Percentiles rank a stretch among this genome's conserved stretches.
phyloP scores from a whole-genome alignment of 2,113 vertebrate genomes.

The Tympanuchus pallidicinctus region DNA sequence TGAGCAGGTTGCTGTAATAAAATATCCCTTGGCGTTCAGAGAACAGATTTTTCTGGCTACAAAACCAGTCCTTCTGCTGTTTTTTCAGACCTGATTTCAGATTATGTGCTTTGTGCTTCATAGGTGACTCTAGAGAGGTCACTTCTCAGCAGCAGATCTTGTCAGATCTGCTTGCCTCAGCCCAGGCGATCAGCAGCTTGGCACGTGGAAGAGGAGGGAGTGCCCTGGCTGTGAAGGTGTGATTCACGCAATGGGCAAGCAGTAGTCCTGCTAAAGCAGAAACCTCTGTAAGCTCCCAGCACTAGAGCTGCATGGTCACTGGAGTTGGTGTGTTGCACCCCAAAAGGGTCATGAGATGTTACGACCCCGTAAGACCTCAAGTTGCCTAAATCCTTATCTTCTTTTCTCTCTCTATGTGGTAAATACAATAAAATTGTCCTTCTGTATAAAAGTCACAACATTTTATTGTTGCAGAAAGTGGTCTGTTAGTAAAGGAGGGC shows the following conservation, averaged over 20 bases:
- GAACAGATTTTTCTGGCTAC: not conserved
- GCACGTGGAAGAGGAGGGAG: not conserved
- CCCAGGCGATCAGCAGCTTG: rapidly evolving
- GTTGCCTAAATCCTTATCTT: no score
- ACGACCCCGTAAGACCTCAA: not conserved
- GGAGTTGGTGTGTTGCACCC: rapidly evolving
- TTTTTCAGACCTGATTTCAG: not conserved
- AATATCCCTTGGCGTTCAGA: not conserved
- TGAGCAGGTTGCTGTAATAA: not conserved
- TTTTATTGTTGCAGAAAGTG: not conserved
- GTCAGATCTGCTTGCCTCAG: rapidly evolving
- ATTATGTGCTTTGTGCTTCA: not conserved
- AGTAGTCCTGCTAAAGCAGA: not conserved
- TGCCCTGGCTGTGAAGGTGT: not conserved
- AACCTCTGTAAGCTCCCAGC: not conserved
- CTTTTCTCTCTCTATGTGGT: not conserved
- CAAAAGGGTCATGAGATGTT: rapidly evolving
- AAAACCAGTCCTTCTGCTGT: not conserved
- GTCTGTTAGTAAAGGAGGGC: not conserved
- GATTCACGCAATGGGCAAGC: not conserved
- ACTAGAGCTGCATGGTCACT: not conserved
- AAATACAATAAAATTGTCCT: not conserved
- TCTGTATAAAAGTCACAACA: rapidly evolving
- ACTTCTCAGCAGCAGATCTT: not conserved
- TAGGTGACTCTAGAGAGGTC: rapidly evolving